Evolutionary conservation across 2,797 vertebrate genomes (phyloP).

Genomic region (Schizopygopsis pylzovi): DNA sequence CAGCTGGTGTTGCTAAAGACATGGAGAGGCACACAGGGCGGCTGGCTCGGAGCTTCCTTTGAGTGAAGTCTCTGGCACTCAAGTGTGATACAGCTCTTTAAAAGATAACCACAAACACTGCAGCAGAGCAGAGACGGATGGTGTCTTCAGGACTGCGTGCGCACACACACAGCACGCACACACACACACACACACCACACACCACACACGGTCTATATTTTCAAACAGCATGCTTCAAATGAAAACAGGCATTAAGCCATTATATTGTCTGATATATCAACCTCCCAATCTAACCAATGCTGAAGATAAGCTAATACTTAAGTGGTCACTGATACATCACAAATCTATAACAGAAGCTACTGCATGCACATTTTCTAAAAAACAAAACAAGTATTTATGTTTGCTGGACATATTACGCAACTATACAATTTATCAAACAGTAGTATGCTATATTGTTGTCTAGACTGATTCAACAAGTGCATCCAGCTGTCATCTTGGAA

Average conservation of each 20-base stretch:
- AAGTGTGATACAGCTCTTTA: background rate
- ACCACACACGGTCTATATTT: background rate
- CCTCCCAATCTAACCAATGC: background rate
- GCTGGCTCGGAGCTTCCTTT: background rate
- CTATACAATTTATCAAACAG: background rate
- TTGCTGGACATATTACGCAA: background rate
- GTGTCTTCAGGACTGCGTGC: background rate
- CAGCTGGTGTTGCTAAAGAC: conserved; percentile 22
- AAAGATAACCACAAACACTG: conserved; percentile 17
- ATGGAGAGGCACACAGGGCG: background rate
- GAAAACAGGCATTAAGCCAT: background rate
- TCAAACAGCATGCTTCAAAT: background rate
- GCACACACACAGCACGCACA: background rate
- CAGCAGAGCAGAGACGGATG: background rate
- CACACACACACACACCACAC: background rate
- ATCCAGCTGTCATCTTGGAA: background rate
- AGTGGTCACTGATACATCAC: background rate
- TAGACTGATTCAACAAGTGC: background rate
- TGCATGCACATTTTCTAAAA: background rate
- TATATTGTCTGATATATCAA: background rate
- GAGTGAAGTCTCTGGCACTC: background rate
- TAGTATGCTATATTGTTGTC: background rate
- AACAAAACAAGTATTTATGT: background rate
- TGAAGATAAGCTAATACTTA: conserved; percentile 1
- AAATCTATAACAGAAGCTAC: background rate